Base-by-base conservation (phyloP, 2,797 vertebrate species). In the Tolypeutes matacus region DNA sequence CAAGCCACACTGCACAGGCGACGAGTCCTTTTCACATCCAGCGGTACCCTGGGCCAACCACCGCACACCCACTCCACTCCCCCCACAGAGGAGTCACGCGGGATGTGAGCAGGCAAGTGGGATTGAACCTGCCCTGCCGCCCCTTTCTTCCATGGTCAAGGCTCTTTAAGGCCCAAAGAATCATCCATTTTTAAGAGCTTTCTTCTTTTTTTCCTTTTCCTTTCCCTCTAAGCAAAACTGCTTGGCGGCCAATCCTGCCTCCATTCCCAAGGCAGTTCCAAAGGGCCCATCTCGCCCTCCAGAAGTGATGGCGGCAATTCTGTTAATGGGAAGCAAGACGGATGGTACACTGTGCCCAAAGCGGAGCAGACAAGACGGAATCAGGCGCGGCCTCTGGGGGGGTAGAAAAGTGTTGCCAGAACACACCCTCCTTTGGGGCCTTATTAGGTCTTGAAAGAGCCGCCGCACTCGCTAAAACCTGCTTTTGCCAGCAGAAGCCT, bases 361-460 rank as follows among this genome's bases (percentile, higher is more conserved):
- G 96, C 17, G 84, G 31, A 82, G 0, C 51, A 91, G 84, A 86
- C 72, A 18, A 72, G 96, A 49, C 1, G 1, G 90, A 67, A 42
- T 8, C 18, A 2, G 60, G 89, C 85, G 31, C 31, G 27, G 80
- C 49, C 86, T 36, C 73, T 1, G 11, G 62, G 94, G 86, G 46
- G 92, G 80, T 86, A 81, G 86, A 56, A 75, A 93, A 93, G 62
- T 53, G 36, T 29, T 94, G 82, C 86, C 56, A 58, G 92, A 97
- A 93, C 75, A 92, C 5, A 0, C 85, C 92, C 90, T 98, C 98
- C 98, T 98, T 91, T 13, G 56, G 96, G 97, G 96, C 84, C 97
- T 97, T 97, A 97, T 70, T 97, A 98, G 96, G 95, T 94, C 94
- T 97, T 98, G 97, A 95, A 98, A 97, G 97, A 97, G 94, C 85